Evolutionary conservation across 37 sponge, comb jelly and placozoan species (phyloP), one percentile per base, ranked within the genome.

Genomic region (Beroe ovata): DNA sequence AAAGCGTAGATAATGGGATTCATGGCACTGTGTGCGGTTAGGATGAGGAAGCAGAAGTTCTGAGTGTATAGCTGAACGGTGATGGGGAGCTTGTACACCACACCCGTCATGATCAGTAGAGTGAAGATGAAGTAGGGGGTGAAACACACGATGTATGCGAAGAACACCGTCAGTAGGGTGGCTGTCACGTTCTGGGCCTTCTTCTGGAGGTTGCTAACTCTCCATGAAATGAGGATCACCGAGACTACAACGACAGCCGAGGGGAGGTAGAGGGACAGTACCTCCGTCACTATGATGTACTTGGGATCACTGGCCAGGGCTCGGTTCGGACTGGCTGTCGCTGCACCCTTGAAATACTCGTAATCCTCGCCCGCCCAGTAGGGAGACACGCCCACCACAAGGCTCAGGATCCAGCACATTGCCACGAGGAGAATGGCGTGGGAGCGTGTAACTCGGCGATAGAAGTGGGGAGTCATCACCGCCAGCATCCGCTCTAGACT

Each of bases 201-300:
- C 36, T 30, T 29, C 54, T 36, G 39, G 28, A 42, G 20, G 38
- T 36, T 77, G 1, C 84, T 38, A 4, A 77, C 84, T 23, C 54
- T 38, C 54, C 54, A 77, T 18, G 84, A 42, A 54, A 77, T 77
- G 26, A 77, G 36, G 23, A 30, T 21, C 22, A 77, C 54, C 0
- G 84, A 77, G 8, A 77, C 84, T 25, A 77, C 38, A 1, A 77
- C 33, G 18, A 77, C 28, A 1, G 33, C 16, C 1, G 84, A n/a
- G 47, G 84, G 84, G 47, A 77, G 84, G 84, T 77, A 77, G 84
- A 77, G 84, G 2, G 84, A 39, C 23, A 77, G 28, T 1, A 42
- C 47, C 11, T 77, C 84, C 33, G 84, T 77, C 4, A 36, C 28
- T 14, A 77, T 16, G 38, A 77, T 42, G 84, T 16, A 40, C 22